Base-by-base conservation (phyloP, 2,797 vertebrate species). In the Parotocinclus haroldoi region DNA sequence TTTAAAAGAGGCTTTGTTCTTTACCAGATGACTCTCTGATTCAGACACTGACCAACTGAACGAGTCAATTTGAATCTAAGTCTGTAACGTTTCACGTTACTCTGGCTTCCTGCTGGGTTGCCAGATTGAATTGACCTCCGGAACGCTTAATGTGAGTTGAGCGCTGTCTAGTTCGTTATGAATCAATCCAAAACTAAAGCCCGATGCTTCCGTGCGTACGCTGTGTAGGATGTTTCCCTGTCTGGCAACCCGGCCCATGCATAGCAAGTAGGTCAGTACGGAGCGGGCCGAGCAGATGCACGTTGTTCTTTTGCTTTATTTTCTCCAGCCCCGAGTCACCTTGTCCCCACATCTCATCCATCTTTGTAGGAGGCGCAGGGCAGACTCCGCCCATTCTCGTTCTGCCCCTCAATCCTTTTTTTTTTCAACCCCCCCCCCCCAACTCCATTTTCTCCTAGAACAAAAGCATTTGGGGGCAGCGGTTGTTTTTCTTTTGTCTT, bases 341-440 rank as follows among this genome's bases (percentile, higher is more conserved):
- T 58, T 63, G 57, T 58, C 16, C 59, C 44, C 71, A 71, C 51
- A 52, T 44, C 73, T 49, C 67, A 60, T 68, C 68, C 60, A 37
- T 53, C 45, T 70, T 60, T 57, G 37, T 62, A 55, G 49, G 60
- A 57, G 44, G 27, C 40, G 59, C 48, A 51, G 27, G 8, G 14
- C 45, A 42, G 36, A 51, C 59, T 58, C 59, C 65, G 38, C 71
- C 60, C 60, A 52, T 40, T 18, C 42, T 48, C 13, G 40, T 27
- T 19, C 19, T 36, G 36, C 12, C 48, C n/a, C n/a, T 57, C 18
- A 9, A 49, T 57, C 37, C 45, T 16, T 50, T 17, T 45, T 13
- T 36, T 57, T 16, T 51, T 12, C 7, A 12, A 40, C 37, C 18
- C 18, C 38, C 18, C 50, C 1, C 38, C n/a, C 36, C 1, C 14